phyloP scores from a whole-genome alignment of 2,797 vertebrate genomes.

The Simalia tracyae region DNA sequence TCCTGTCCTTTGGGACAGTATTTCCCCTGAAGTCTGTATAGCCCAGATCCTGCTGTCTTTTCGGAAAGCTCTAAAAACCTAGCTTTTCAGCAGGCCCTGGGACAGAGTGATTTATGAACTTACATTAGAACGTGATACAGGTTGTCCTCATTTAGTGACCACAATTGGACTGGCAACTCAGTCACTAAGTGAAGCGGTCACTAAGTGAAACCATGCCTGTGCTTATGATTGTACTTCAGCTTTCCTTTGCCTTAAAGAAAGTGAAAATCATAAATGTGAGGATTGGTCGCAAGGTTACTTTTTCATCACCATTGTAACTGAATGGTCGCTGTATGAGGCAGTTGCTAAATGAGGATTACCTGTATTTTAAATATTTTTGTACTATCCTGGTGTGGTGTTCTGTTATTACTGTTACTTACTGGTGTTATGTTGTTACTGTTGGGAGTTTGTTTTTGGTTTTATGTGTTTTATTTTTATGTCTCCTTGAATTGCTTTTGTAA shows the following conservation, averaged over 20 bases:
- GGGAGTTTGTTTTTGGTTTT: too few species aligned
- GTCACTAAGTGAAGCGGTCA: neutral
- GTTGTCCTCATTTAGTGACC: neutral
- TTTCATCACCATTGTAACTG: too few species aligned
- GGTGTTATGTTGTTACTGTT: too few species aligned
- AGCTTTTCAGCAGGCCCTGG: neutral
- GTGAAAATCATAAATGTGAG: too few species aligned
- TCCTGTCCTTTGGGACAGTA: neutral
- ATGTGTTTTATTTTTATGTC: too few species aligned
- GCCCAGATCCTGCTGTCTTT: neutral
- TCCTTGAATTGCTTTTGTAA: too few species aligned
- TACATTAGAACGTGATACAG: neutral
- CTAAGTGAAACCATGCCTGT: neutral
- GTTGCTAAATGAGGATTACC: too few species aligned
- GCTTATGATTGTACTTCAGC: neutral
- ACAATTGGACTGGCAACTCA: neutral
- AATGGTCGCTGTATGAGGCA: too few species aligned
- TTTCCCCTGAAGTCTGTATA: neutral
- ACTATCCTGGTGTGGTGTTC: too few species aligned
- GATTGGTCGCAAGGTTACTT: too few species aligned
- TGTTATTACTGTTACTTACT: too few species aligned
- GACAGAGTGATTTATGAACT: neutral
- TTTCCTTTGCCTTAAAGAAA: neutral
- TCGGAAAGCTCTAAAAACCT: neutral
- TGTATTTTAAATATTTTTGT: too few species aligned